A percentile compares a stretch with the other conserved stretches of the same genome.
Evolutionary conservation across 2,113 vertebrate genomes (phyloP).

Genomic region (Channa argus): DNA sequence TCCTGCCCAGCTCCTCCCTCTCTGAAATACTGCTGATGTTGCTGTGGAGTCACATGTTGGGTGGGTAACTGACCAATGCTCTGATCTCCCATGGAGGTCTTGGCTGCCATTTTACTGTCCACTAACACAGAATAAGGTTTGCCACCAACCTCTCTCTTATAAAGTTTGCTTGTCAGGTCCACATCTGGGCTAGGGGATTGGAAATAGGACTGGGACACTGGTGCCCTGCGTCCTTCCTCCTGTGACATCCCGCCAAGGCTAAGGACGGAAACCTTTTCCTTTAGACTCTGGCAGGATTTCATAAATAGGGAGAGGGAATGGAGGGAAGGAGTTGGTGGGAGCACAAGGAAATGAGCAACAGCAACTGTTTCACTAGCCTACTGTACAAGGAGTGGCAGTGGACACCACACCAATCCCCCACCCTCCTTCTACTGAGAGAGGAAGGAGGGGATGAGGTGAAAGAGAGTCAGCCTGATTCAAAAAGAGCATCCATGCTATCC

Average conservation of each 20-base stretch:
- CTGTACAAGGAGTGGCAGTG: slow-evolving; percentile 63
- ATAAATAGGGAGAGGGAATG: slow-evolving; percentile 71
- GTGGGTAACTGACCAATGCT: slow-evolving; percentile 51
- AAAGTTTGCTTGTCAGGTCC: slow-evolving; percentile 91
- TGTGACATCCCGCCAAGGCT: slow-evolving; percentile 90
- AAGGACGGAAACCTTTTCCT: slow-evolving; percentile 86
- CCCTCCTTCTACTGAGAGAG: slow-evolving; percentile 76
- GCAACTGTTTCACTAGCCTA: slow-evolving; percentile 22
- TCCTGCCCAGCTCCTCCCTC: slow-evolving; percentile 77
- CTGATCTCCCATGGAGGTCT: slow-evolving; percentile 81
- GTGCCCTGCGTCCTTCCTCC: slow-evolving; percentile 87
- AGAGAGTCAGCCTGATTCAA: slow-evolving; percentile 79
- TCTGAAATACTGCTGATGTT: slow-evolving; percentile 92
- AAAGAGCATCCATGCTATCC: slow-evolving; percentile 76
- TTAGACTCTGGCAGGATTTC: slow-evolving; percentile 91
- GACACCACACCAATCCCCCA: slow-evolving; percentile 71
- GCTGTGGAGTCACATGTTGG: slow-evolving; percentile 75
- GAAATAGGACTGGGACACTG: slow-evolving; percentile 86
- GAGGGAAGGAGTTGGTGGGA: neutral
- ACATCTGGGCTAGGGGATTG: slow-evolving; percentile 89
- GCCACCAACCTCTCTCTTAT: slow-evolving; percentile 90
- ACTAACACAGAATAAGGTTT: slow-evolving; percentile 92
- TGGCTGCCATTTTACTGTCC: slow-evolving; percentile 89
- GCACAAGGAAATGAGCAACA: slow-evolving; percentile 12
- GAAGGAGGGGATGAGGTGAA: slow-evolving; percentile 71